phyloP scores from a whole-genome alignment of 2,797 vertebrate genomes.

The Tragelaphus eurycerus region DNA sequence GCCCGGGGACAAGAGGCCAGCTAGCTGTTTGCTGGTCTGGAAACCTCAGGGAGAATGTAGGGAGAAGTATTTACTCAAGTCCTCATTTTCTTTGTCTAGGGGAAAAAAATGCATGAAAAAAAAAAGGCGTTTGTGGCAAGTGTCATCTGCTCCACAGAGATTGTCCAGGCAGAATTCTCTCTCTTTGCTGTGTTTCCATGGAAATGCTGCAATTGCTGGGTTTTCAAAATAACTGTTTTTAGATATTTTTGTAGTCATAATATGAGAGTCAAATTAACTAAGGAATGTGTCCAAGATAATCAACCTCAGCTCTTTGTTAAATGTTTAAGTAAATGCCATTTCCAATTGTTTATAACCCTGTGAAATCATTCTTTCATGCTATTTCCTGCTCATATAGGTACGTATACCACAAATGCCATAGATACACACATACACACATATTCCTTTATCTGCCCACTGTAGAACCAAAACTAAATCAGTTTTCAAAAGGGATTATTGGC shows the following conservation, averaged over 20 bases:
- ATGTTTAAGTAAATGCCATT: slow-evolving; percentile 34
- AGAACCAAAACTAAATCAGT: background rate
- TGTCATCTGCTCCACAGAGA: slow-evolving; percentile 48
- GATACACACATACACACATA: background rate
- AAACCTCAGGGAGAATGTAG: background rate
- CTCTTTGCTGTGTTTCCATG: slow-evolving; percentile 55
- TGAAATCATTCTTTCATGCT: background rate
- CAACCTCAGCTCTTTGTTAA: background rate
- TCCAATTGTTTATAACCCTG: slow-evolving; percentile 5
- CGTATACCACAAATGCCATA: background rate
- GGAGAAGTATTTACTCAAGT: background rate
- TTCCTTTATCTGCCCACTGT: background rate
- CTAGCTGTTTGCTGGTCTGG: background rate
- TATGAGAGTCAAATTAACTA: slow-evolving; percentile 23
- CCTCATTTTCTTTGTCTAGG: background rate
- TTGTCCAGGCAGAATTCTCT: slow-evolving; percentile 27
- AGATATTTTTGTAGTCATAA: slow-evolving; percentile 46
- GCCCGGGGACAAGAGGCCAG: background rate
- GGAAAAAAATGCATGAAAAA: too few relatives aligned
- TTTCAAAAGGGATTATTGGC: background rate
- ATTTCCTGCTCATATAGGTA: background rate
- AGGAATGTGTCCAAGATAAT: slow-evolving; percentile 25
- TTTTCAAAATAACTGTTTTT: slow-evolving; percentile 54
- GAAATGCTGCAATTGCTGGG: slow-evolving; percentile 24
- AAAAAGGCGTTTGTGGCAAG: slow-evolving; percentile 1